Evolutionary conservation across 2,797 vertebrate species (phyloP).

Genomic region (Malurus splendens): DNA sequence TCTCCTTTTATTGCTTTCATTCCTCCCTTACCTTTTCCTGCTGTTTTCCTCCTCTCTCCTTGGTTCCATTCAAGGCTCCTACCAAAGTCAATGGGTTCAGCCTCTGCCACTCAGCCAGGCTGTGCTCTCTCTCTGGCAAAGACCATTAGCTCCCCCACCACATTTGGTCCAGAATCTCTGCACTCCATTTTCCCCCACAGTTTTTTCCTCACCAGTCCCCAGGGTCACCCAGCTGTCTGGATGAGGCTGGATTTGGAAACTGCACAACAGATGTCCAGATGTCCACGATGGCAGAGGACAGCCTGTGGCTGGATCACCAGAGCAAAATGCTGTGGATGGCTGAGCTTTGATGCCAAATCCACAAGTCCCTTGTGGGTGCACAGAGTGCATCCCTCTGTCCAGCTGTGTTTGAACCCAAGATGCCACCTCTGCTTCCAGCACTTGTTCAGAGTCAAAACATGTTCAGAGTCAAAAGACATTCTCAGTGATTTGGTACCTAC

Average conservation of each 20-base stretch:
- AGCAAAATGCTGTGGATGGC: not conserved
- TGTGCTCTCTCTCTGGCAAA: not conserved
- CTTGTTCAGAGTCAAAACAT: not conserved
- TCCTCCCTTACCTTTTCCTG: not conserved
- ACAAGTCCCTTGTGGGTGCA: rapidly evolving
- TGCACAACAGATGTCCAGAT: not conserved
- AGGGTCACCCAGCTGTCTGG: not conserved
- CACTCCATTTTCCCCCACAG: not conserved
- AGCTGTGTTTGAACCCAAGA: not conserved
- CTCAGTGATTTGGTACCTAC: not conserved
- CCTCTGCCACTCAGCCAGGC: not conserved
- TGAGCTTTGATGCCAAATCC: not conserved
- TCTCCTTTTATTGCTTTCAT: not conserved
- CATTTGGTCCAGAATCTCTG: not conserved
- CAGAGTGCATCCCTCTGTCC: rapidly evolving
- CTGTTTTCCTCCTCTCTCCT: not conserved
- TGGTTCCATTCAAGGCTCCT: not conserved
- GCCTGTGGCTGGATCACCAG: not conserved
- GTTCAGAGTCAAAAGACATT: not conserved
- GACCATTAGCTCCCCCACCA: not conserved
- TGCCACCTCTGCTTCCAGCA: not conserved
- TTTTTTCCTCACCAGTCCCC: not conserved
- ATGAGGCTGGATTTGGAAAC: not conserved
- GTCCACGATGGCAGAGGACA: not conserved
- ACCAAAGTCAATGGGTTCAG: not conserved